A percentile compares a stretch with the other conserved stretches of the same genome.
These are phyloP conservation scores for Atta colombica DNA, from an alignment of 1,140 invertebrate genomes.

Conservation along the genomic window DNA sequence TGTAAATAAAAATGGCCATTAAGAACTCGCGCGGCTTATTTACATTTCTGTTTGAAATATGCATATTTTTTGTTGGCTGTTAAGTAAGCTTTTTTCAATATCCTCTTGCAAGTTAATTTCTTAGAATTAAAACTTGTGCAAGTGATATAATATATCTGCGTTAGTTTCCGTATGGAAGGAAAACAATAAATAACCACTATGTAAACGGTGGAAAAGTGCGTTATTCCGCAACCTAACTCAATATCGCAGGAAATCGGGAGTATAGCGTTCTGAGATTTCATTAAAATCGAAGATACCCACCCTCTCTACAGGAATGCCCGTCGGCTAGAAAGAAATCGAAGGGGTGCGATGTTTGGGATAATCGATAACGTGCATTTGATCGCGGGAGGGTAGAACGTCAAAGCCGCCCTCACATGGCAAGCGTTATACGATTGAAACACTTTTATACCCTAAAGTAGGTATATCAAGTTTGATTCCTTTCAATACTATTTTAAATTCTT, in stretches of 20 bases:
- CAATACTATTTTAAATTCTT: not conserved
- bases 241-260: conserved; percentile 48
- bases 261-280: conserved; percentile 63
- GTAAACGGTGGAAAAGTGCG: not conserved
- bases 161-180: not conserved
- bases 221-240: conserved; percentile 9
- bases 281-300: conserved; percentile 62
- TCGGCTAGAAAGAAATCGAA: conserved; percentile 49
- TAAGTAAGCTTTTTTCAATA: conserved; percentile 17
- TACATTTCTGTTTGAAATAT: conserved; percentile 5
- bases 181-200: not conserved
- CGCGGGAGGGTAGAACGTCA: conserved; percentile 36
- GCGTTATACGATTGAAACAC: conserved; percentile 2
- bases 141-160: not conserved
- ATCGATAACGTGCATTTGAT: conserved; percentile 67
- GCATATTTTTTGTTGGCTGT: not conserved
- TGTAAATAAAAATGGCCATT: not conserved
- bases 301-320: conserved; percentile 66
- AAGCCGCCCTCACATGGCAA: conserved; percentile 23
- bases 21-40: conserved; percentile 4
- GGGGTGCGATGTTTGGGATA: conserved; percentile 61
- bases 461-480: not conserved
- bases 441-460: not conserved
- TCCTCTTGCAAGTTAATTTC: not conserved
- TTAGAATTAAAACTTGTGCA: not conserved